Base-by-base conservation (phyloP, 1,140 invertebrate species). In the Micrasema minimum region DNA sequence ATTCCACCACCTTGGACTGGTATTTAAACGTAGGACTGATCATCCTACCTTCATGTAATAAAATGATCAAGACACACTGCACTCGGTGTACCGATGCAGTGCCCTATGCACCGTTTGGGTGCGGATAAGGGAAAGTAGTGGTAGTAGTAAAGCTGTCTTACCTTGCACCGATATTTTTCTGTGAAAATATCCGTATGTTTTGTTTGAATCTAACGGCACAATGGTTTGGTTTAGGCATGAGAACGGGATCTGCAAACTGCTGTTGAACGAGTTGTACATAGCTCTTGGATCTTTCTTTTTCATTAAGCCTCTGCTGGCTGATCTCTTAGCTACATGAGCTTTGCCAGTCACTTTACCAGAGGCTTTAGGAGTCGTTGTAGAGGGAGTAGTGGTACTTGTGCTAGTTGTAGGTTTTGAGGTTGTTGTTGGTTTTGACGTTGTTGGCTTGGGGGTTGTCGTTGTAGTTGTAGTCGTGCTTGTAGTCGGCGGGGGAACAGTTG, bases 121-220 rank as follows among this genome's bases (percentile, higher is more conserved):
- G n/a, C n/a, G n/a, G n/a, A n/a, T n/a, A n/a, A n/a, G n/a, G n/a
- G n/a, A n/a, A n/a, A n/a, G n/a, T n/a, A n/a, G n/a, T n/a, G n/a
- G n/a, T n/a, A n/a, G n/a, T n/a, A n/a, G n/a, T 1, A 2, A 2
- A 55, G 10, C n/a, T n/a, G 1, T 7, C 78, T 82, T 75, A 92
- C 91, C 88, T 87, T 87, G 88, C 9, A 88, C 83, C 35, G 83
- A 82, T 55, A 92, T 77, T 46, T 83, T 84, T 67, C 83, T 85
- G n/a, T 85, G 77, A 76, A 90, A 93, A 78, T 90, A 89, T n/a
- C 92, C 92, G 80, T 91, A 92, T 4, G 87, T 88, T 73, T 91
- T 90, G 37, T 88, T 87, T 3, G 87, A 80, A 79, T 90, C 88
- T 46, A 86, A 83, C 0, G 87, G 84, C 20, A 92, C 82, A 10